A percentile compares a stretch with the other conserved stretches of the same genome.
Evolutionary conservation across 2,113 vertebrate genomes (phyloP).

Genomic region (Felis catus): DNA sequence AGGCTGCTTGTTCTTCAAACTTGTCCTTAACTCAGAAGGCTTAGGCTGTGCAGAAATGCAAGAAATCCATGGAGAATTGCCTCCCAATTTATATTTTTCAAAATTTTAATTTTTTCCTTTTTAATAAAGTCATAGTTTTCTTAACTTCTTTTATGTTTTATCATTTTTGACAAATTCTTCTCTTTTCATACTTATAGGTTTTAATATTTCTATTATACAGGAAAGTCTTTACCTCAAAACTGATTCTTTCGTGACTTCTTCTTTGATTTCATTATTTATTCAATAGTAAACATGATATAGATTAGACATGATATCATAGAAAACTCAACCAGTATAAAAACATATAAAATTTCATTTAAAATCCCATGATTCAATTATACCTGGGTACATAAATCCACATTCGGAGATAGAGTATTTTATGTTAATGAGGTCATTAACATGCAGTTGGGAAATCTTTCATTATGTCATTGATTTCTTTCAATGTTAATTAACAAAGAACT

Average conservation of each 20-base stretch:
- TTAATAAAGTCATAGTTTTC: background rate
- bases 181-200: background rate
- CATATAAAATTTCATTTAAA: background rate
- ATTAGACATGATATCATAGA: background rate
- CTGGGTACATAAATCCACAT: background rate
- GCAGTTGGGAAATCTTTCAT: background rate
- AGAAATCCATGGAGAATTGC: background rate
- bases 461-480: background rate
- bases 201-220: background rate
- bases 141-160: background rate
- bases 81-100: background rate
- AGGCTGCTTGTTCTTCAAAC: background rate
- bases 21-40: background rate
- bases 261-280: background rate
- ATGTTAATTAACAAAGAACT: background rate
- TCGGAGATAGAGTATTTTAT: background rate
- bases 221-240: background rate
- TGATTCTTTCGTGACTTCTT: background rate
- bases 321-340: background rate
- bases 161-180: background rate
- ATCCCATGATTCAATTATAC: background rate
- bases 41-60: background rate
- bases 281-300: background rate
- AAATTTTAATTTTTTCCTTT: background rate
- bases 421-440: background rate